Evolutionary conservation across 2,888 invertebrate genomes (phyloP).

Genomic region (Nephrotoma appendiculata): DNA sequence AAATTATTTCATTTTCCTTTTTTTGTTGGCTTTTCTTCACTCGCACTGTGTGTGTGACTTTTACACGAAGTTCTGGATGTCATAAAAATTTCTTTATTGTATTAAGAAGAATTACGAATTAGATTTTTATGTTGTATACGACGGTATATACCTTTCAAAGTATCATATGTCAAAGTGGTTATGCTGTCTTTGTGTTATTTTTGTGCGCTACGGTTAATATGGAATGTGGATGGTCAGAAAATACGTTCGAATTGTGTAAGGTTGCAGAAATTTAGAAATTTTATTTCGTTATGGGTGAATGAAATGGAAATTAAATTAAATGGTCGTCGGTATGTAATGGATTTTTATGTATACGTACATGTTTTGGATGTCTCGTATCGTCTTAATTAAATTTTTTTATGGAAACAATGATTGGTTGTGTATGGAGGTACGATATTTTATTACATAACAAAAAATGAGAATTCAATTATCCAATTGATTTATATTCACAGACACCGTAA

Average conservation of each 20-base stretch:
- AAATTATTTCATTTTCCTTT: background rate
- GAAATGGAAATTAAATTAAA: background rate
- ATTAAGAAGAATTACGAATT: background rate
- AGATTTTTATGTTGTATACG: background rate
- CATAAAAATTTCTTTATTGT: background rate
- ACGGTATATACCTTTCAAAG: background rate
- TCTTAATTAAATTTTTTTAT: background rate
- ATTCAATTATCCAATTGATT: background rate
- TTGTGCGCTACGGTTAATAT: background rate
- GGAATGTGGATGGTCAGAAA: background rate
- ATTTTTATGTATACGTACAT: background rate
- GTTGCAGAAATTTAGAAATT: background rate
- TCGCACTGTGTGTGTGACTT: background rate
- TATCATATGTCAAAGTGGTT: background rate
- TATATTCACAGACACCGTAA: background rate
- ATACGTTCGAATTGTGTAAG: background rate
- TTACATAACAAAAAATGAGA: background rate
- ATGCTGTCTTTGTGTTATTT: background rate
- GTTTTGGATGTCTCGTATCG: background rate
- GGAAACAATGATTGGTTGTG: background rate
- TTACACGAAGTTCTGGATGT: background rate
- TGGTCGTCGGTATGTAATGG: background rate
- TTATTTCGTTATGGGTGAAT: background rate
- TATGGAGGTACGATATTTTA: background rate
- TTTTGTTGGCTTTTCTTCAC: background rate